Conservation (phyloP, 1,140 invertebrate species). For the Oncopodura yosiiana region DNA sequence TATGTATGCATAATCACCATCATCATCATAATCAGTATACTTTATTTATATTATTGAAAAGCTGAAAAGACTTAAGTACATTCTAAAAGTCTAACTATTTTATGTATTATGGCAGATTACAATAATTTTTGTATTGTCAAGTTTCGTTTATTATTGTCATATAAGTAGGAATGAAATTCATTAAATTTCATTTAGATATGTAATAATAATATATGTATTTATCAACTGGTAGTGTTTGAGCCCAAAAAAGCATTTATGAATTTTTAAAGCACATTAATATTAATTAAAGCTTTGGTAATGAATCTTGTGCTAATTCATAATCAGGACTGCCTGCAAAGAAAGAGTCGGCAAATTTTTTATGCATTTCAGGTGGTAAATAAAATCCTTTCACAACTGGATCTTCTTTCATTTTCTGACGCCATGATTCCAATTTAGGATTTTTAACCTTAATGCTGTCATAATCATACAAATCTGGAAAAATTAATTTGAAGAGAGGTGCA, state of each 20-base stretch:
- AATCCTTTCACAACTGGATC: conserved; percentile 57
- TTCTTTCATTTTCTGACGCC: conserved; percentile 57
- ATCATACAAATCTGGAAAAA: conserved; percentile 23
- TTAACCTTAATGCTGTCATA: conserved; percentile 25
- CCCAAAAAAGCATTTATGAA: no score
- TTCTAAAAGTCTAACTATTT: no score
- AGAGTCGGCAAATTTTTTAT: conserved; percentile 60
- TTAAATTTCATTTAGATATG: no score
- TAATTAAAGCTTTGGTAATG: background rate
- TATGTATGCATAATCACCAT: no score
- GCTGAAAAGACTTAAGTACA: no score
- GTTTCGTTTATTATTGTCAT: background rate
- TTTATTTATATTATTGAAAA: no score
- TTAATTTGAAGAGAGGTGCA: conserved; percentile 36
- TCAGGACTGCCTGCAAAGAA: conserved; percentile 53
- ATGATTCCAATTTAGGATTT: conserved; percentile 46
- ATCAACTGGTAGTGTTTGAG: no score
- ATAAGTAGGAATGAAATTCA: no score
- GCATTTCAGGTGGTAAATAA: conserved; percentile 54
- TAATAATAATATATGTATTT: no score
- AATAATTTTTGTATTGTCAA: background rate
- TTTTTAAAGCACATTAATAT: background rate
- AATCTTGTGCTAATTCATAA: conserved; percentile 54
- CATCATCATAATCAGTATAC: no score
- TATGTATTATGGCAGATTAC: no score